Evolutionary conservation across 2,888 invertebrate species (phyloP), one percentile per base, ranked within the genome.

Genomic region (Suillia variegata): DNA sequence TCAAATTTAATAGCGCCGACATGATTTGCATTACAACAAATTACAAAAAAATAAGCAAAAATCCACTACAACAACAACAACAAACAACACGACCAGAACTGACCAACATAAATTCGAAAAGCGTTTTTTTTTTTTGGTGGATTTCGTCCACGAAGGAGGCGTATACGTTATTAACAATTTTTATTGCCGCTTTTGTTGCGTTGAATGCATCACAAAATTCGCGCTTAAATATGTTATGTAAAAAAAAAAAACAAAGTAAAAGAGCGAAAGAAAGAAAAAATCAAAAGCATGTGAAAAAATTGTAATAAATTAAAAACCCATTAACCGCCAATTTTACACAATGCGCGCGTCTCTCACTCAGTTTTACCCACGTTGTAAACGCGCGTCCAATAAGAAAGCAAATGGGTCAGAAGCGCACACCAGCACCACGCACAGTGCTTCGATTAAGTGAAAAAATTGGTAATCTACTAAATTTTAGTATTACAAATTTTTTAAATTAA

Each of bases 131-230:
- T n/a, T n/a, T n/a, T n/a, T 53, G 34, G 20, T 38, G 15, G 22
- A 34, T 33, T 53, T 53, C 42, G 21, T 20, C 13, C 13, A 18
- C 20, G 13, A 18, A n/a, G n/a, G n/a, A n/a, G 34, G 53, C 53
- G 53, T 53, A 53, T 53, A 21, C 53, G 53, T 22, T 38, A 38
- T 51, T 51, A n/a, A 20, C 26, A 51, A 31, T 51, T 33, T n/a
- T 22, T 26, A 51, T 51, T 51, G 33, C 31, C 10, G n/a, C 38
- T 13, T 38, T 38, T n/a, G n/a, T n/a, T 38, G 38, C n/a, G 10
- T 13, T 38, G 15, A 38, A 38, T 13, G 15, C 31, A 31, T 31
- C 31, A 38, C 6, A 38, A 26, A 13, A 10, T 38, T 45, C 20
- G 18, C 45, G 38, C n/a, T 13, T 38, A 38, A 8, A 38, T 38